phyloP scores from a whole-genome alignment of 1,140 invertebrate species.

The Pararge aegeria region DNA sequence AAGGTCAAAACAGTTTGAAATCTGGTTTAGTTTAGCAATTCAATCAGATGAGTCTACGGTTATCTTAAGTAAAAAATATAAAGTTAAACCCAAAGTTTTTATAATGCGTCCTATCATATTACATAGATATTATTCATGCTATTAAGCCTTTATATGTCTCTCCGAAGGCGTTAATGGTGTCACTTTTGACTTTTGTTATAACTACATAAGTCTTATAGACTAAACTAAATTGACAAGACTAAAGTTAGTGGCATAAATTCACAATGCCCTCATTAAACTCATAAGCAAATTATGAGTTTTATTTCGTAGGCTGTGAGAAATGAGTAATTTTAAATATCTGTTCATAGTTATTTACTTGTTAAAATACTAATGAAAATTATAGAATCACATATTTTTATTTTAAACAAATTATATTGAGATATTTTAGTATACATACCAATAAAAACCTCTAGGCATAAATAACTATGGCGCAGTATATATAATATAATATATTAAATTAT shows the following conservation, averaged over 20 bases:
- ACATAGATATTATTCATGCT: background rate
- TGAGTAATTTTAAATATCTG: too few species aligned
- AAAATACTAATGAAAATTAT: too few species aligned
- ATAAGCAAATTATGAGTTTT: too few species aligned
- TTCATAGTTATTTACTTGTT: too few species aligned
- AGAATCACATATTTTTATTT: background rate
- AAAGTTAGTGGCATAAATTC: background rate
- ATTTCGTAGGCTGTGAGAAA: background rate
- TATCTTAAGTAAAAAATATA: background rate
- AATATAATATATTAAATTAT: slow-evolving; percentile 7
- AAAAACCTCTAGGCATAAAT: background rate
- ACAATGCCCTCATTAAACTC: background rate
- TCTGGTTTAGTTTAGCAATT: background rate
- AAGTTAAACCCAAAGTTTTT: background rate
- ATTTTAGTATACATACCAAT: too few species aligned
- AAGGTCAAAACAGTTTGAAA: background rate
- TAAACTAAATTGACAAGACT: background rate
- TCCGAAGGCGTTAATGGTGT: background rate
- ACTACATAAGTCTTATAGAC: background rate
- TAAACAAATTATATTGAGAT: too few species aligned
- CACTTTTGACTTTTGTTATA: background rate
- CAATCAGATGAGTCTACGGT: background rate
- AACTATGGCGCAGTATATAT: background rate
- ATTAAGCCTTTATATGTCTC: background rate
- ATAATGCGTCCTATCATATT: background rate